phyloP scores from a whole-genome alignment of 1,140 invertebrate species.

The Habropoda laboriosa region DNA sequence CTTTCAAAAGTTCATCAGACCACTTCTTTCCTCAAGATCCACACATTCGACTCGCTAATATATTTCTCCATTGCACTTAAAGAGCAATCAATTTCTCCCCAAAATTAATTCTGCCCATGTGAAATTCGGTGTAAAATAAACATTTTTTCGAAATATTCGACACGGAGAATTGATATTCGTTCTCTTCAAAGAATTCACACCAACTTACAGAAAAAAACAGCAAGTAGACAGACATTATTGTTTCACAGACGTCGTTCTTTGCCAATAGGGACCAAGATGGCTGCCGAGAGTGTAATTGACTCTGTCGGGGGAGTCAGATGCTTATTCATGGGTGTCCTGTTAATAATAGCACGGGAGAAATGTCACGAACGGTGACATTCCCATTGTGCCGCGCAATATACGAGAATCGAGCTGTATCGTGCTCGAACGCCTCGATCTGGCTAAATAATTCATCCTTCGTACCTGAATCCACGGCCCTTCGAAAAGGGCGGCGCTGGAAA shows the following conservation, averaged over 20 bases:
- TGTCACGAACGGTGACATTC: not conserved
- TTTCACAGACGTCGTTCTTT: not conserved
- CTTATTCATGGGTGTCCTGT: not conserved
- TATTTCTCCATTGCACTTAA: no score
- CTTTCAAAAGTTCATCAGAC: no score
- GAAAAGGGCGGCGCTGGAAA: not conserved
- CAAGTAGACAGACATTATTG: not conserved
- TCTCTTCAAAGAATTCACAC: no score
- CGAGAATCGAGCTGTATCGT: not conserved
- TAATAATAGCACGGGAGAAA: slow-evolving; percentile 6
- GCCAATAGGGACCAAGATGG: not conserved
- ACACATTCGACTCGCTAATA: no score
- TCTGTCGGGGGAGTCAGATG: not conserved
- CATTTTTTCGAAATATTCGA: no score
- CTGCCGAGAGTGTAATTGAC: not conserved
- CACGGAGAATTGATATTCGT: no score
- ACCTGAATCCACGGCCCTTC: not conserved
- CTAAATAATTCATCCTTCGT: not conserved
- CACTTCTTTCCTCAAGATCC: no score
- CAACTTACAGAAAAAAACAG: no score
- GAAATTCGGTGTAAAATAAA: no score
- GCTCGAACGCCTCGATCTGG: not conserved
- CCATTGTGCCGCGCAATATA: not conserved
- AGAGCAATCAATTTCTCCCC: no score
- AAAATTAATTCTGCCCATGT: no score